These are phyloP conservation scores for Cephus spinipes DNA, from an alignment of 2,888 invertebrate species.

Conservation along the genomic window DNA sequence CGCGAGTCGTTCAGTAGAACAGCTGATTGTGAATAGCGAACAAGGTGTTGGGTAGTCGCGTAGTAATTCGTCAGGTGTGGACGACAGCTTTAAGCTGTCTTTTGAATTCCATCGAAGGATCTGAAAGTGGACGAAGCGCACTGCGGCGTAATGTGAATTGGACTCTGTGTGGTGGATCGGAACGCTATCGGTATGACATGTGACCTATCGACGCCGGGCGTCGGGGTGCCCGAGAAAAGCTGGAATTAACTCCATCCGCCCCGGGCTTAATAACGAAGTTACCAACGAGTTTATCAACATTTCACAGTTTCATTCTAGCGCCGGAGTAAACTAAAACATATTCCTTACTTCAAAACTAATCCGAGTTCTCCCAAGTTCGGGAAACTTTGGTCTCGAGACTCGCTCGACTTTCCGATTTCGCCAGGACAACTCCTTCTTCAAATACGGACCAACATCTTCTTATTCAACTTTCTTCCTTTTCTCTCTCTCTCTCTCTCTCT, in stretches of 20 bases:
- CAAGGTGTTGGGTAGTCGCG: not conserved
- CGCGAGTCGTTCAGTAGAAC: no score
- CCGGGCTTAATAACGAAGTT: conserved; percentile 39
- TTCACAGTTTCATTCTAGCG: conserved; percentile 40
- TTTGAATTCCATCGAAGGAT: not conserved
- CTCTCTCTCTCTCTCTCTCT: no score
- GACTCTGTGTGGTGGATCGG: not conserved
- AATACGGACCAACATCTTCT: not conserved
- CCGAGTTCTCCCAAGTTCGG: not conserved
- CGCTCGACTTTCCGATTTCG: not conserved
- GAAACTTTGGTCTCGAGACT: not conserved
- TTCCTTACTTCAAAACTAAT: not conserved
- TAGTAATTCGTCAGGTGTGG: no score
- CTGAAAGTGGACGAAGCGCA: not conserved
- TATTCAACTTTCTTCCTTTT: not conserved
- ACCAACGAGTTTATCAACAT: conserved; percentile 45
- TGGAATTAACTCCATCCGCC: not conserved
- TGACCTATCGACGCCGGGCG: not conserved
- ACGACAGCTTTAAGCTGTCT: not conserved
- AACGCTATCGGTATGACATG: not conserved
- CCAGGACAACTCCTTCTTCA: not conserved
- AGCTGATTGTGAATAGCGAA: not conserved
- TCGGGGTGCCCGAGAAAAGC: not conserved
- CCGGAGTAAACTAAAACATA: not conserved
- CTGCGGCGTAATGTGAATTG: not conserved